Evolutionary conservation across 2,797 vertebrate genomes (phyloP).

Genomic region (Anolis apletophallus): DNA sequence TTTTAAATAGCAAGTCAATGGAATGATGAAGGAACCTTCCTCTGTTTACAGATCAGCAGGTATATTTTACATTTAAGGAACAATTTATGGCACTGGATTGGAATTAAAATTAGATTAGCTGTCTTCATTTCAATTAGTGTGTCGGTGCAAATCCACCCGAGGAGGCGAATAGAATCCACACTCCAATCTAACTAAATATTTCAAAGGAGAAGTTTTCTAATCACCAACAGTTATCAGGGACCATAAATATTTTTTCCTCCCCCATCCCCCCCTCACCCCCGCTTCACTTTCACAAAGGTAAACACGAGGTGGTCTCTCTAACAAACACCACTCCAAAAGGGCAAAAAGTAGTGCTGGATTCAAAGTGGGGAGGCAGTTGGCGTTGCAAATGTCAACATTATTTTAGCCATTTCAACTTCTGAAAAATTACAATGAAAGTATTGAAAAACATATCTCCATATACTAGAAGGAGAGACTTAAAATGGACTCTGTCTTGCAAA

Average conservation of each 20-base stretch:
- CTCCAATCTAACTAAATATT: conserved; percentile 56
- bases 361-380: background rate
- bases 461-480: conserved; percentile 15
- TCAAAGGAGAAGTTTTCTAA: conserved; percentile 55
- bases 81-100: conserved; percentile 62
- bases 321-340: conserved; percentile 48
- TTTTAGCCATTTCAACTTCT: background rate
- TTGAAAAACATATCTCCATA: conserved; percentile 23
- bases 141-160: conserved; percentile 52
- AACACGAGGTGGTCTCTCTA: conserved; percentile 74
- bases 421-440: conserved; percentile 16
- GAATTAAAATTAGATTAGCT: conserved; percentile 68
- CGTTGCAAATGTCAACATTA: conserved; percentile 42
- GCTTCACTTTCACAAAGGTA: conserved; percentile 68
- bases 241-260: conserved; percentile 1
- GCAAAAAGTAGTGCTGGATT: background rate
- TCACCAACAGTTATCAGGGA: conserved; percentile 39
- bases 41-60: conserved; percentile 71
- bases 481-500: conserved; percentile 33
- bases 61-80: conserved; percentile 67
- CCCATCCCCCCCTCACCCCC: background rate
- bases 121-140: conserved; percentile 67
- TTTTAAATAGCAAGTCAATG: conserved; percentile 62
- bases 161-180: conserved; percentile 31
- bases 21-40: conserved; percentile 55